These are phyloP conservation scores for Eulemur mongoz DNA, from an alignment of 2,797 vertebrate genomes.

Conservation along the genomic window DNA sequence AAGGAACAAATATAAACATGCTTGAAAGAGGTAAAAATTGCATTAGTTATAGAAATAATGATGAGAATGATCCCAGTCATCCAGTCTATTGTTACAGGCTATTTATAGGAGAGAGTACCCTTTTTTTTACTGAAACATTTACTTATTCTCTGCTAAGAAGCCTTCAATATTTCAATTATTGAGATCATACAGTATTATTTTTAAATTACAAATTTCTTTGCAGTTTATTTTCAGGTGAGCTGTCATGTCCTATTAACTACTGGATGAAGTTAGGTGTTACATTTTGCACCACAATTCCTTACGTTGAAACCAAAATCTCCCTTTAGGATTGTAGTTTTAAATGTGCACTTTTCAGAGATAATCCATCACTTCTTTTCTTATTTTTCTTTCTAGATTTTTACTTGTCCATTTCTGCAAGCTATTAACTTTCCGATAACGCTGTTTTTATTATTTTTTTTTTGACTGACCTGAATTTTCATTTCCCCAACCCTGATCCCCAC, in stretches of 20 bases:
- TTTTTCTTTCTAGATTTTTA: constrained; percentile 47
- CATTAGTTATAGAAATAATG: background rate
- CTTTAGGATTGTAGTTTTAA: background rate
- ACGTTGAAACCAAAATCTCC: constrained; percentile 46
- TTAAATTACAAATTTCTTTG: constrained; percentile 56
- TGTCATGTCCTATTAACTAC: constrained; percentile 24
- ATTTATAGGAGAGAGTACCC: background rate
- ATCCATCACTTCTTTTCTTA: background rate
- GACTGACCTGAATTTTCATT: background rate
- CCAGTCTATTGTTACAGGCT: background rate
- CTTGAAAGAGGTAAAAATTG: background rate
- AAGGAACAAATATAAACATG: constrained; percentile 22
- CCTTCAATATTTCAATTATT: constrained; percentile 39
- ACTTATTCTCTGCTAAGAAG: constrained; percentile 21
- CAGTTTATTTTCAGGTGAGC: constrained; percentile 61
- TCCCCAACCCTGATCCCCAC: background rate
- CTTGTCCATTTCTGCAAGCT: background rate
- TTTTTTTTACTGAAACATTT: constrained; percentile 24
- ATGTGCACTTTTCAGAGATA: constrained; percentile 31
- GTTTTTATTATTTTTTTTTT: constrained; percentile 44
- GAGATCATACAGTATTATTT: background rate
- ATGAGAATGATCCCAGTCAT: constrained; percentile 3
- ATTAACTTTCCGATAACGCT: constrained; percentile 16
- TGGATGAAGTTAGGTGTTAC: constrained; percentile 14
- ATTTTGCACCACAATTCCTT: constrained; percentile 38